Evolutionary conservation across 2,888 invertebrate genomes (phyloP), one percentile per base, ranked within the genome.

Genomic region (Nymphalis urticae): DNA sequence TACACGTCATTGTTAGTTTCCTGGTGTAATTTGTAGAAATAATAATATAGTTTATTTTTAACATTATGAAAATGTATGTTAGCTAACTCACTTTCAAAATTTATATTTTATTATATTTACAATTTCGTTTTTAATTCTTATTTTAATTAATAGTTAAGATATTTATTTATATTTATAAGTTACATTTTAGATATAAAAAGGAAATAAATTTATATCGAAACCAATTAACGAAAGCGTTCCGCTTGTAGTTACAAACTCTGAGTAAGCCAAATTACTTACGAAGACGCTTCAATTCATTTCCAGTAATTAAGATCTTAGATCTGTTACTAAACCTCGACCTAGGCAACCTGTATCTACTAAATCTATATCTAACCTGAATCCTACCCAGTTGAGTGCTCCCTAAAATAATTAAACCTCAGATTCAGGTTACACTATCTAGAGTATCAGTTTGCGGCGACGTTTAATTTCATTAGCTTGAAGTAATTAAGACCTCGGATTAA

Each of bases 241-340:
- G 27, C 19, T 19, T 42, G 42, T 50, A 50, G 19, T 36, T 58
- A 58, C 36, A 42, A 42, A 10, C 58, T 56, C 56, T 6, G 17
- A 56, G 36, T 56, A 10, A 56, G 56, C 32, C n/a, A 42, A 58
- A 58, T 58, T 58, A 58, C 36, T 42, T 42, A 58, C 58, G 58
- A 58, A 58, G 51, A 36, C 50, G 51, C 51, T 21, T 51, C 62
- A 32, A 19, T 62, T 51, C 50, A 50, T n/a, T 50, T 48, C 50
- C 13, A 62, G 48, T 62, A 62, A 62, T 62, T 62, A 62, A 51
- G 51, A 62, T 62, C 62, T 36, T n/a, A 48, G 62, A 62, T 51
- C 50, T 51, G 62, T 62, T 36, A 62, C 32, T 51, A 48, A 62
- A 62, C 36, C 62, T 51, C 51, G 62, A 62, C 51, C 51, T 19